These are phyloP conservation scores for Verasper variegatus DNA, from an alignment of 2,113 vertebrate species.

Conservation along the genomic window DNA sequence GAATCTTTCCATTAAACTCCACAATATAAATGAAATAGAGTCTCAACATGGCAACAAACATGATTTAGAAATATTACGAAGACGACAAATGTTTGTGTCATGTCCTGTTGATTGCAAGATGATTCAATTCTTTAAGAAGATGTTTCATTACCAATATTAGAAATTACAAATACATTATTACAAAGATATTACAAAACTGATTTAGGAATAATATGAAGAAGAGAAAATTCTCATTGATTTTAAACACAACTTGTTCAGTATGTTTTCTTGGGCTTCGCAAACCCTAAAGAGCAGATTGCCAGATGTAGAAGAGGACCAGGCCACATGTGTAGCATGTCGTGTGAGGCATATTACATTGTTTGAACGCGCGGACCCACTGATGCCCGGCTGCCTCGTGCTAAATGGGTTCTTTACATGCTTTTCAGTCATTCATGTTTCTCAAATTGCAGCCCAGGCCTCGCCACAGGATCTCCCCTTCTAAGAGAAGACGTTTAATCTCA, in stretches of 20 bases:
- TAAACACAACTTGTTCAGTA: neutral
- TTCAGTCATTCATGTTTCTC: slow-evolving; percentile 71
- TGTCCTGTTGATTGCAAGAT: too few species aligned
- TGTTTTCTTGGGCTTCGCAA: slow-evolving; percentile 18
- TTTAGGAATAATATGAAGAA: too few species aligned
- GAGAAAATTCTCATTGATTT: neutral
- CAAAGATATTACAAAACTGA: too few species aligned
- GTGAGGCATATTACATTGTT: slow-evolving; percentile 64
- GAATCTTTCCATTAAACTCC: neutral
- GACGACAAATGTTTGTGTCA: too few species aligned
- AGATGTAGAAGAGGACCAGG: slow-evolving; percentile 33
- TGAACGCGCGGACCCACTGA: slow-evolving; percentile 55
- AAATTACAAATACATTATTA: too few species aligned
- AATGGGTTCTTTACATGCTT: slow-evolving; percentile 77
- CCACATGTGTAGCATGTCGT: slow-evolving; percentile 62
- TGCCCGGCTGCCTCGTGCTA: slow-evolving; percentile 58
- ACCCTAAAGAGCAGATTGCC: slow-evolving; percentile 40
- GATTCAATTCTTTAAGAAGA: too few species aligned
- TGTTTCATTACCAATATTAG: too few species aligned
- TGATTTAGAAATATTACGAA: neutral
- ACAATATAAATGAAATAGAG: too few species aligned
- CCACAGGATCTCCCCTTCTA: slow-evolving; percentile 54
- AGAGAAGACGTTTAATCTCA: slow-evolving; percentile 65
- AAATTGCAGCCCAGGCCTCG: slow-evolving; percentile 45
- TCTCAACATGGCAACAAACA: neutral